Evolutionary conservation across 2,888 invertebrate genomes (phyloP).

Genomic region (Clusia tigrina): DNA sequence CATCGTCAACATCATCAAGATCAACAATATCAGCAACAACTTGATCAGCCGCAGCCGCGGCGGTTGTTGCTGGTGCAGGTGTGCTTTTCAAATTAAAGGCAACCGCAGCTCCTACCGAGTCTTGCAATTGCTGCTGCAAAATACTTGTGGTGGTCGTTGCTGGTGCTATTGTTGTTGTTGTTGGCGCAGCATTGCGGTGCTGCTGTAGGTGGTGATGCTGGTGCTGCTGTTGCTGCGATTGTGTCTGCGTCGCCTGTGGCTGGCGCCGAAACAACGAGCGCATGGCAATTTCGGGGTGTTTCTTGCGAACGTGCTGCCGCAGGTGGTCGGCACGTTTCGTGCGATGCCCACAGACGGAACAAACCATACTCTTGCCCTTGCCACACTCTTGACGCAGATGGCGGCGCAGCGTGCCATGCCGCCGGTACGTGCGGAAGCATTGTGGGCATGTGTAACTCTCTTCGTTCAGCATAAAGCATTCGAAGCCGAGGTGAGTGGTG

Average conservation of each 20-base stretch:
- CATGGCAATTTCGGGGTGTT: constrained; percentile 64
- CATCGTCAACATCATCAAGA: constrained; percentile 42
- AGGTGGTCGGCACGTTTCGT: constrained; percentile 68
- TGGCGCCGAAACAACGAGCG: constrained; percentile 59
- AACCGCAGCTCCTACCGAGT: not conserved
- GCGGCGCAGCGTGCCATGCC: constrained; percentile 67
- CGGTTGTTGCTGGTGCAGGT: constrained; percentile 24
- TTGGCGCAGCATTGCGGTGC: not conserved
- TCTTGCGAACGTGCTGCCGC: constrained; percentile 67
- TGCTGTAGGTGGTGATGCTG: constrained; percentile 28
- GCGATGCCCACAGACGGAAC: constrained; percentile 67
- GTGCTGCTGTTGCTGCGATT: constrained; percentile 31
- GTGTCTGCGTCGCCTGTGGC: constrained; percentile 19
- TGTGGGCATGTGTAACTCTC: constrained; percentile 63
- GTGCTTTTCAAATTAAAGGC: constrained; percentile 30
- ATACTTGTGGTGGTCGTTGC: constrained; percentile 20
- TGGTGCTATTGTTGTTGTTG: no score
- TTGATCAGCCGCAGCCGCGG: constrained; percentile 28
- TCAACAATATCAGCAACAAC: constrained; percentile 40
- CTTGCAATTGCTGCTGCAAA: constrained; percentile 25
- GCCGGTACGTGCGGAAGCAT: constrained; percentile 68
- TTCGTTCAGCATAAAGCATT: constrained; percentile 40
- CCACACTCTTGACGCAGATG: constrained; percentile 69
- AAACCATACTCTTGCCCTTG: constrained; percentile 65
- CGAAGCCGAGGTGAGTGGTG: constrained; percentile 33